Percentiles rank a stretch among this genome's conserved stretches.
Conservation (phyloP, 23 tunicate species). For the Trididemnum nubilum region DNA sequence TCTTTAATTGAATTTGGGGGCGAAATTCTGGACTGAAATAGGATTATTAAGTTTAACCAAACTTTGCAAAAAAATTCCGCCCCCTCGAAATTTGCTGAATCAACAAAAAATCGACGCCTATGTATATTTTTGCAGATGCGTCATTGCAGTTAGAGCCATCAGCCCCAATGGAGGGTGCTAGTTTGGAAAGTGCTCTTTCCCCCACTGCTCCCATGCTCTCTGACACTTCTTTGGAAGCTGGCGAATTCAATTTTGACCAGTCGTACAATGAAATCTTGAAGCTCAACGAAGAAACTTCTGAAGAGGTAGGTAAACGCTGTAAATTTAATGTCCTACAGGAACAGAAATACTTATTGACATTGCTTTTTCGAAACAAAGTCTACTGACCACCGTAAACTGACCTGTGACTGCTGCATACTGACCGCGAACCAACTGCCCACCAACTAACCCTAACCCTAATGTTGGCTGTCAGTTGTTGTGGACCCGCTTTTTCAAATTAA, state of each 20-base stretch:
- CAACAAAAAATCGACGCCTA: no score
- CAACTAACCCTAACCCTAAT: no score
- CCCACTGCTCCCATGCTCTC: conserved; percentile 19
- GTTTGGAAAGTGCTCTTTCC: conserved; percentile 2
- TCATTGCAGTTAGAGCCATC: not conserved
- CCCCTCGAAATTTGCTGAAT: no score
- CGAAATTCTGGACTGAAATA: no score
- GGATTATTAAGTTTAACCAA: no score
- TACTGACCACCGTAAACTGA: not conserved
- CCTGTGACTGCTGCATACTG: not conserved
- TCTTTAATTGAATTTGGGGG: no score
- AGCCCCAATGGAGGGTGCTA: conserved; percentile 12
- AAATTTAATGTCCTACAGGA: not conserved
- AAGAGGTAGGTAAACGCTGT: not conserved
- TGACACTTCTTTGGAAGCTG: not conserved
- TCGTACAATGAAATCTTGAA: not conserved
- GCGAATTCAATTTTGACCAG: not conserved
- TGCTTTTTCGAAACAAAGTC: no score
- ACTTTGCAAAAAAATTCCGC: no score
- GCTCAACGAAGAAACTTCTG: not conserved
- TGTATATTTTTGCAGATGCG: not conserved
- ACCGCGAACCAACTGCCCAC: no score
- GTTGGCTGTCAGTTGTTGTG: no score
- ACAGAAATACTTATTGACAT: no score
- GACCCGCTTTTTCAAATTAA: no score